These are phyloP conservation scores for Platycheirus rosarum DNA, from an alignment of 2,888 invertebrate genomes.

Conservation along the genomic window DNA sequence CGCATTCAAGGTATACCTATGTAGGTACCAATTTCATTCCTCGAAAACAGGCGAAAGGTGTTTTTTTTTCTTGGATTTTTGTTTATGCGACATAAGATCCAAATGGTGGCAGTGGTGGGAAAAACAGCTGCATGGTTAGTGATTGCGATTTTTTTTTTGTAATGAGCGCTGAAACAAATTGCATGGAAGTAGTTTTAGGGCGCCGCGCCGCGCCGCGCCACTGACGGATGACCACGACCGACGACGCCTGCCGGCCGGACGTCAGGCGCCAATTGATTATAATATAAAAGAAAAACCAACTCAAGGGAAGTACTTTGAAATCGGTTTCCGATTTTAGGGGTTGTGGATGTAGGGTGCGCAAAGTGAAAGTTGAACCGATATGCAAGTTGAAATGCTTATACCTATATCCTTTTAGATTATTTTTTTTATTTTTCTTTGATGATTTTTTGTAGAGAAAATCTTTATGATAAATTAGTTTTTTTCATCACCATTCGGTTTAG, in stretches of 20 bases:
- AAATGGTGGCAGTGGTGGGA: slow-evolving; percentile 50
- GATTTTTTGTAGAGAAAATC: too few relatives aligned
- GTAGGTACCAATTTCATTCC: slow-evolving; percentile 52
- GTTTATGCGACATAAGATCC: slow-evolving; percentile 35
- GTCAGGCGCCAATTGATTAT: slow-evolving; percentile 29
- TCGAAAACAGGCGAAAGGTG: slow-evolving; percentile 52
- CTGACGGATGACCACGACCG: slow-evolving; percentile 6
- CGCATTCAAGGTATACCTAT: not conserved
- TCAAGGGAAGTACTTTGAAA: slow-evolving; percentile 40
- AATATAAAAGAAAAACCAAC: slow-evolving; percentile 21
- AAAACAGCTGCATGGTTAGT: slow-evolving; percentile 70
- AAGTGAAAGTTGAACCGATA: slow-evolving; percentile 15
- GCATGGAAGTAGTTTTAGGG: slow-evolving; percentile 4
- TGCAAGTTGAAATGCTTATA: not conserved
- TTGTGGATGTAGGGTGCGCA: not conserved
- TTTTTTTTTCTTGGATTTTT: slow-evolving; percentile 20
- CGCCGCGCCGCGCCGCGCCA: slow-evolving; percentile 26
- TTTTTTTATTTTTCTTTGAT: too few relatives aligned
- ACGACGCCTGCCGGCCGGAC: not conserved
- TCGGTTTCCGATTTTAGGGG: slow-evolving; percentile 19
- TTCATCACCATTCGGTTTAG: not conserved
- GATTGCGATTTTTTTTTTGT: slow-evolving; percentile 47
- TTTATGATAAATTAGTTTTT: too few relatives aligned
- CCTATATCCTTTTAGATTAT: too few relatives aligned
- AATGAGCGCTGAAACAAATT: slow-evolving; percentile 33